Evolutionary conservation across 1,140 invertebrate species (phyloP).

Genomic region (Thaumetopoea pityocampa): DNA sequence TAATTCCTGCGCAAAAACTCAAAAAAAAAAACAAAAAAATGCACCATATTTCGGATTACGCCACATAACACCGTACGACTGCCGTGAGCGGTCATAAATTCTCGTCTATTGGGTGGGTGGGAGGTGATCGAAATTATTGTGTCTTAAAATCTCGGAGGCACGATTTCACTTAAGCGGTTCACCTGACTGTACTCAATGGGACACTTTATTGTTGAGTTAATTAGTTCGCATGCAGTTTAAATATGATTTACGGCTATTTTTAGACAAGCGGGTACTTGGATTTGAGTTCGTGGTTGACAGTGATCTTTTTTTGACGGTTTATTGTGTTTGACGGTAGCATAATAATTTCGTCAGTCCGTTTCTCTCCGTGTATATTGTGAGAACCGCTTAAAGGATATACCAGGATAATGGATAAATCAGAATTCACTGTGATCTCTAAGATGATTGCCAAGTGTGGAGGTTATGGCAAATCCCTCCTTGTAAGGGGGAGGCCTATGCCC

Average conservation of each 20-base stretch:
- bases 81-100: conserved; percentile 12
- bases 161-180: conserved; percentile 13
- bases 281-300: too few species aligned
- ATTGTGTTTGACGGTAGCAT: too few species aligned
- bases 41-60: conserved; percentile 4
- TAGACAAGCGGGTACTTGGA: conserved; percentile 7
- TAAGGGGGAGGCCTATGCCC: too few species aligned
- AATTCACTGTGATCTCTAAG: too few species aligned
- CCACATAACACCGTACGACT: conserved; percentile 18
- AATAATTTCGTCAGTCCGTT: too few species aligned
- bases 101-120: conserved; percentile 15
- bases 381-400: too few species aligned
- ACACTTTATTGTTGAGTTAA: conserved; percentile 12
- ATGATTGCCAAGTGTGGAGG: too few species aligned
- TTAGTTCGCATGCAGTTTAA: conserved; percentile 9
- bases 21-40: conserved; percentile 11
- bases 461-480: too few species aligned
- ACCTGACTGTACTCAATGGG: conserved; percentile 3
- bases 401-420: too few species aligned
- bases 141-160: conserved; percentile 11
- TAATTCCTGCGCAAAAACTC: background rate
- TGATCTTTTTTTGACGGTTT: too few species aligned
- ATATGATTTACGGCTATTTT: conserved; percentile 14
- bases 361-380: too few species aligned
- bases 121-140: conserved; percentile 15